Evolutionary conservation across 2,888 invertebrate genomes (phyloP).

Genomic region (Meandrusa payeni): DNA sequence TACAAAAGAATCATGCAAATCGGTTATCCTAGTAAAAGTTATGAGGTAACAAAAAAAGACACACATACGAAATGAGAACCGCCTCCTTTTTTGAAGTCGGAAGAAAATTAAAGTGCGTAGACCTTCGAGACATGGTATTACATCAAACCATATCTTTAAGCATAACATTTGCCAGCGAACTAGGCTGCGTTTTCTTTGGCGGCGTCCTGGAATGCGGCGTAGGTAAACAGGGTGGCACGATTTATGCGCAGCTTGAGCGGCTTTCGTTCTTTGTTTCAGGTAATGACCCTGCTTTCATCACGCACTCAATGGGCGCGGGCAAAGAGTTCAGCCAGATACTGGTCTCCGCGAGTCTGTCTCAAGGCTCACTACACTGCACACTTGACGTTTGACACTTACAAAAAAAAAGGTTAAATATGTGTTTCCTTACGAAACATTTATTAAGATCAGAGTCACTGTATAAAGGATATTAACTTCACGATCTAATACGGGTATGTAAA

Average conservation of each 20-base stretch:
- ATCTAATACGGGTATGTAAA: too few species aligned
- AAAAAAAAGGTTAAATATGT: slow-evolving; percentile 12
- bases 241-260: slow-evolving; percentile 75
- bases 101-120: neutral
- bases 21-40: too few species aligned
- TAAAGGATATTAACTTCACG: too few species aligned
- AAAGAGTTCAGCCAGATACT: slow-evolving; percentile 64
- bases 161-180: slow-evolving; percentile 44
- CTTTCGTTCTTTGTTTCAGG: slow-evolving; percentile 76
- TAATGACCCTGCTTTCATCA: slow-evolving; percentile 79
- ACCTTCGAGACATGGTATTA: slow-evolving; percentile 30
- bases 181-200: slow-evolving; percentile 73
- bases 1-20: too few species aligned
- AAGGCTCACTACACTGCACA: slow-evolving; percentile 12
- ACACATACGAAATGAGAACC: too few species aligned
- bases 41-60: too few species aligned
- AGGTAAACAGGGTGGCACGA: slow-evolving; percentile 72
- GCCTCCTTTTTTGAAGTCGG: too few species aligned
- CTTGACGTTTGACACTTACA: slow-evolving; percentile 26
- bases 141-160: slow-evolving; percentile 55
- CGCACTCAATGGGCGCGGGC: slow-evolving; percentile 64
- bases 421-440: too few species aligned
- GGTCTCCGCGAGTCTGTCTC: slow-evolving; percentile 28
- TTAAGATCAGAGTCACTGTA: too few species aligned
- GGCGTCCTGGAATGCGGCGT: slow-evolving; percentile 63